Evolutionary conservation across 92 coral and sea anemone genomes (phyloP).

Genomic region (Muricea muricata): DNA sequence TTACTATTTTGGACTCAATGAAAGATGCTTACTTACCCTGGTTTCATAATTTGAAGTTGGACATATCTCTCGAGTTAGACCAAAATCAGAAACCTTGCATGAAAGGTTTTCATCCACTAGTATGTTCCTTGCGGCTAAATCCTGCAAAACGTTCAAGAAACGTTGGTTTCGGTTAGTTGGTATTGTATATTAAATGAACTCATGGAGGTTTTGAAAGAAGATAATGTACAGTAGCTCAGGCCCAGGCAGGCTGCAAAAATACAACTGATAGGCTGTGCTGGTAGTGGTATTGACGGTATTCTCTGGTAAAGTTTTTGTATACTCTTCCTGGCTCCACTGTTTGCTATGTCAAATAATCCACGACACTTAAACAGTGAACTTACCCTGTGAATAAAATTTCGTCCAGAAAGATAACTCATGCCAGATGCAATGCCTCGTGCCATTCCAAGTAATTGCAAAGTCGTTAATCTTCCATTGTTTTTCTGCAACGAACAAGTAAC

Average conservation of each 20-base stretch:
- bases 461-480: constrained; percentile 34
- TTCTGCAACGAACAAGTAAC: constrained; percentile 1
- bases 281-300: too few species aligned
- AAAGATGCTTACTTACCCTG: constrained; percentile 9
- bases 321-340: too few species aligned
- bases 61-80: constrained; percentile 38
- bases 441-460: constrained; percentile 37
- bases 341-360: background rate
- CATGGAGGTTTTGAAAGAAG: too few species aligned
- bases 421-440: constrained; percentile 48
- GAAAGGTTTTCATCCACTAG: constrained; percentile 23
- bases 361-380: background rate
- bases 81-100: constrained; percentile 41
- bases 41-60: constrained; percentile 51
- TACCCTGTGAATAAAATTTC: constrained; percentile 43
- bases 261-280: background rate
- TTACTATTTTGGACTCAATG: too few species aligned
- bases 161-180: background rate
- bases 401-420: constrained; percentile 30
- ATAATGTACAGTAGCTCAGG: too few species aligned
- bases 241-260: too few species aligned
- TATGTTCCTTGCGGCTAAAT: constrained; percentile 40
- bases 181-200: too few species aligned
- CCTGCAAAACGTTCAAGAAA: constrained; percentile 11
- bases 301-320: too few species aligned